Evolutionary conservation across 2,888 invertebrate genomes (phyloP).

Genomic region (Neoaliturus tenellus): DNA sequence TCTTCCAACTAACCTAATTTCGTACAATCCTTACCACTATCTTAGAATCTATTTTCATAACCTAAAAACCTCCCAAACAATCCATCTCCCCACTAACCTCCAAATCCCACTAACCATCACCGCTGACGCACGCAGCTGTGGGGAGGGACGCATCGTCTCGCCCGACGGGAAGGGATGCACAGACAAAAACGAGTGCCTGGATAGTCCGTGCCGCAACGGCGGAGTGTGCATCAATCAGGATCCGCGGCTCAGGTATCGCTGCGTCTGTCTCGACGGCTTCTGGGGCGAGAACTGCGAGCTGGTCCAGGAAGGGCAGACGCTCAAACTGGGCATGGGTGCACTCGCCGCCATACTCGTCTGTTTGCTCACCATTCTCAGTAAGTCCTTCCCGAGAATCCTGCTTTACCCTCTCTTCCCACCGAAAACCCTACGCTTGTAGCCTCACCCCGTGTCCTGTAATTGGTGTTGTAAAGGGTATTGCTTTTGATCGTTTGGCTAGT

Average conservation of each 20-base stretch:
- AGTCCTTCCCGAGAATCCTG: constrained; percentile 73
- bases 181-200: constrained; percentile 97
- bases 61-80: background rate
- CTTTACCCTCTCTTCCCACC: background rate
- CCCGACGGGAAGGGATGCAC: constrained; percentile 94
- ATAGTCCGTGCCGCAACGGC: constrained; percentile 95
- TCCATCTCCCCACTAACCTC: constrained; percentile 11
- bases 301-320: constrained; percentile 94
- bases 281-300: constrained; percentile 97
- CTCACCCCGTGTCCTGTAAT: constrained; percentile 63
- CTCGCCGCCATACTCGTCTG: constrained; percentile 98
- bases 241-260: constrained; percentile 89
- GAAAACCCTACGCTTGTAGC: background rate
- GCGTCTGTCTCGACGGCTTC: constrained; percentile 94
- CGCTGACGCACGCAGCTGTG: constrained; percentile 81
- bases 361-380: constrained; percentile 97
- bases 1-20: too few species aligned
- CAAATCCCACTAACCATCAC: background rate
- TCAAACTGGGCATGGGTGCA: constrained; percentile 97
- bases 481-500: constrained; percentile 12
- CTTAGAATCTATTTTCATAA: too few species aligned
- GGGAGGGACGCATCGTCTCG: constrained; percentile 93
- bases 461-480: constrained; percentile 67
- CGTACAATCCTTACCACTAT: too few species aligned
- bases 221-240: constrained; percentile 95